These are phyloP conservation scores for Caenorhabditis sp. DNA, from an alignment of 2,888 invertebrate species.

Conservation along the genomic window DNA sequence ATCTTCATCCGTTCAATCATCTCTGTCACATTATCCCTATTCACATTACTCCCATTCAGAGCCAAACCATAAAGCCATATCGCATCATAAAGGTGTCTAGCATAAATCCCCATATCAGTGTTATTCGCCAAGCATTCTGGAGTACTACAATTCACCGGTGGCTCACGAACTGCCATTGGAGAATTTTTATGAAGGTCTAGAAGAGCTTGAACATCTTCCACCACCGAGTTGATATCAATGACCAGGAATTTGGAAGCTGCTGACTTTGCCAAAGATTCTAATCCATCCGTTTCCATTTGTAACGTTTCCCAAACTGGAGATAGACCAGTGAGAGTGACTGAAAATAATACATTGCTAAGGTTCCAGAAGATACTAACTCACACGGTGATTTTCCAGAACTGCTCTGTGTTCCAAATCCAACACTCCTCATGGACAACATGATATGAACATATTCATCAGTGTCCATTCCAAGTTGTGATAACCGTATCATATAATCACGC, in stretches of 20 bases:
- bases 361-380: constrained; percentile 28
- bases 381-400: constrained; percentile 17
- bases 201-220: constrained; percentile 15
- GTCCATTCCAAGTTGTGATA: constrained; percentile 45
- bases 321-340: not conserved
- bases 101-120: constrained; percentile 34
- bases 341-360: too few species aligned
- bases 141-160: constrained; percentile 24
- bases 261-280: not conserved
- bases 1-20: constrained; percentile 12
- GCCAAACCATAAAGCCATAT: constrained; percentile 58
- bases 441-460: constrained; percentile 65
- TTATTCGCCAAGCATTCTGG: constrained; percentile 13
- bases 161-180: constrained; percentile 3
- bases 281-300: not conserved
- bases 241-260: not conserved
- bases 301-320: not conserved
- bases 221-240: constrained; percentile 29
- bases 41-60: not conserved
- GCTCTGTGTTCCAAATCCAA: constrained; percentile 45
- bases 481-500: constrained; percentile 21
- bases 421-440: constrained; percentile 49
- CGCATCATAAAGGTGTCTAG: constrained; percentile 57
- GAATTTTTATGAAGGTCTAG: constrained; percentile 16
- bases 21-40: constrained; percentile 3